Conservation (phyloP, 2,113 vertebrate species). For the Neopipo cinnamomea region DNA sequence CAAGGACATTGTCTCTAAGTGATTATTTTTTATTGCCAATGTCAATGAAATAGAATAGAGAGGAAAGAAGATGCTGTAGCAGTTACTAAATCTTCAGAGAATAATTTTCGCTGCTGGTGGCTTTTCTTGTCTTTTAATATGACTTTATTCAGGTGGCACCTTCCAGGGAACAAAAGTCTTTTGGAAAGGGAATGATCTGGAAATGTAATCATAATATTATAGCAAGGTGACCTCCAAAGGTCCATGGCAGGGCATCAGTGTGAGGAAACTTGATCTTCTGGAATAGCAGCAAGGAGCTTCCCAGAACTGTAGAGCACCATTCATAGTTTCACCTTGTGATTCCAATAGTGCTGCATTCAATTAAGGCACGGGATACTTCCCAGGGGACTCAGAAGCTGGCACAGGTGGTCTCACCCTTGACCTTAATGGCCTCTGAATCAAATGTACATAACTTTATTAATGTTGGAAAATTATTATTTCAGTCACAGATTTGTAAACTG, state of each 20-base stretch:
- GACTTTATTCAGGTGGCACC: conserved; percentile 34
- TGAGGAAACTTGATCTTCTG: conserved; percentile 42
- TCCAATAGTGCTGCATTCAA: neutral
- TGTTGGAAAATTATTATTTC: neutral
- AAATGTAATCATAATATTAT: conserved; percentile 34
- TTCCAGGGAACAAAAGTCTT: conserved; percentile 28
- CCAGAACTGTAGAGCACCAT: neutral
- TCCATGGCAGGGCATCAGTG: neutral
- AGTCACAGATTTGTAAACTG: neutral
- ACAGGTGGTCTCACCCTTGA: neutral
- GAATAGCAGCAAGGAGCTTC: neutral
- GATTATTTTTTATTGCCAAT: conserved; percentile 65
- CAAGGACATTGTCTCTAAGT: conserved; percentile 40
- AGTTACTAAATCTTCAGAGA: conserved; percentile 53
- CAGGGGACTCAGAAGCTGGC: neutral
- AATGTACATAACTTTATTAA: neutral
- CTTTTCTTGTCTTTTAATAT: conserved; percentile 45
- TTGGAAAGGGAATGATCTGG: conserved; percentile 40
- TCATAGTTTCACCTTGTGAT: neutral
- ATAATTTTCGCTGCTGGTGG: conserved; percentile 36
- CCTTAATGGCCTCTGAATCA: neutral
- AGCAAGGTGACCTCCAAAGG: conserved; percentile 42
- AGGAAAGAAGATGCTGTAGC: conserved; percentile 32
- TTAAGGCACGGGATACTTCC: neutral
- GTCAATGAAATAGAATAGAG: conserved; percentile 44